Evolutionary conservation across 30 jellyfish, hydroid and myxozoan species (phyloP).

Genomic region (Catostylus mosaicus): DNA sequence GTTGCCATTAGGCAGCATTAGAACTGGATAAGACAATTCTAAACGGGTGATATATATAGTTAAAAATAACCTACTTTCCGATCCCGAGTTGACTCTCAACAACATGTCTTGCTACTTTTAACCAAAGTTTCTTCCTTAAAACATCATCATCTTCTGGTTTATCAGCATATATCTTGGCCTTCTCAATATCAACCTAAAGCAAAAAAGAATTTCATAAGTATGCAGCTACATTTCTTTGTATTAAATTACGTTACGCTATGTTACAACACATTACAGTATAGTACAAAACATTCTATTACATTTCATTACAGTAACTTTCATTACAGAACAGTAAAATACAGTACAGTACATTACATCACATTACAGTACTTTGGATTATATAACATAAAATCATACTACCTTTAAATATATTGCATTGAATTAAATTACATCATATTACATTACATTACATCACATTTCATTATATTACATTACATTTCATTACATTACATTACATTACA

Average conservation of each 20-base stretch:
- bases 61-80: constrained; percentile 64
- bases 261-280: no score
- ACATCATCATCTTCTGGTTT: constrained; percentile 94
- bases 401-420: background rate
- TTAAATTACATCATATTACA: background rate
- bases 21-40: no score
- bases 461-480: background rate
- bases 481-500: background rate
- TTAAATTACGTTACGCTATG: no score
- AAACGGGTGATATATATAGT: no score
- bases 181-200: constrained; percentile 89
- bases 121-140: constrained; percentile 84
- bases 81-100: constrained; percentile 88
- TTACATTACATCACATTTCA: background rate
- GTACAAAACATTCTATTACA: no score
- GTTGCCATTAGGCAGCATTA: no score
- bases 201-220: no score
- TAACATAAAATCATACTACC: background rate
- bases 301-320: no score
- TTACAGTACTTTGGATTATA: background rate
- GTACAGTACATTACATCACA: no score
- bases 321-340: no score
- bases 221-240: no score
- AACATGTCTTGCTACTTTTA: constrained; percentile 94
- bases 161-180: constrained; percentile 94